Evolutionary conservation across 2,113 vertebrate genomes (phyloP).

Genomic region (Balaenoptera acutorostrata): DNA sequence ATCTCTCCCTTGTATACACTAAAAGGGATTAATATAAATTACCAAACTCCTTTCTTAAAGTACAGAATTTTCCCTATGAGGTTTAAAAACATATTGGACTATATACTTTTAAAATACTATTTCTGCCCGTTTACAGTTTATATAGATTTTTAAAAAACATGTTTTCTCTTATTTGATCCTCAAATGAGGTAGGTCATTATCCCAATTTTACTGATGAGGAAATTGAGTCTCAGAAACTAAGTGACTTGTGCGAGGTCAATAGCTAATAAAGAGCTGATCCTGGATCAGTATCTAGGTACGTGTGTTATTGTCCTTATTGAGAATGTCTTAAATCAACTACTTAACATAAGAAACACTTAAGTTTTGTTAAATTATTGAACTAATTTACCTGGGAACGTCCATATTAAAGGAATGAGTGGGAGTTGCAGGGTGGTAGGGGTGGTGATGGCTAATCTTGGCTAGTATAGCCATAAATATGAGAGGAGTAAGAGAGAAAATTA

Average conservation of each 20-base stretch:
- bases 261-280: not conserved
- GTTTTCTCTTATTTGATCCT: slow-evolving; percentile 5
- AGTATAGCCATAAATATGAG: not conserved
- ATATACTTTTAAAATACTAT: slow-evolving; percentile 6
- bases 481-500: not conserved
- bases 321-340: not conserved
- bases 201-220: slow-evolving; percentile 15
- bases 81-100: not conserved
- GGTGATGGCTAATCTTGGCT: not conserved
- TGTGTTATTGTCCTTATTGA: not conserved
- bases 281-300: not conserved
- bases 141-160: not conserved
- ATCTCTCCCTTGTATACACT: not conserved
- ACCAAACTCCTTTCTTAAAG: slow-evolving; percentile 23
- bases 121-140: slow-evolving; percentile 3
- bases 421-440: not conserved
- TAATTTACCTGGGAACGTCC: not conserved
- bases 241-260: not conserved
- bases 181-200: slow-evolving; percentile 12
- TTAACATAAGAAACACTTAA: not conserved
- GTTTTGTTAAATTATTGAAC: slow-evolving; percentile 27
- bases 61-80: not conserved
- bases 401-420: slow-evolving; percentile 2
- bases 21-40: not conserved
- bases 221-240: not conserved